These are phyloP conservation scores for Gryon sp. DNA, from an alignment of 1,140 invertebrate species.

Conservation along the genomic window DNA sequence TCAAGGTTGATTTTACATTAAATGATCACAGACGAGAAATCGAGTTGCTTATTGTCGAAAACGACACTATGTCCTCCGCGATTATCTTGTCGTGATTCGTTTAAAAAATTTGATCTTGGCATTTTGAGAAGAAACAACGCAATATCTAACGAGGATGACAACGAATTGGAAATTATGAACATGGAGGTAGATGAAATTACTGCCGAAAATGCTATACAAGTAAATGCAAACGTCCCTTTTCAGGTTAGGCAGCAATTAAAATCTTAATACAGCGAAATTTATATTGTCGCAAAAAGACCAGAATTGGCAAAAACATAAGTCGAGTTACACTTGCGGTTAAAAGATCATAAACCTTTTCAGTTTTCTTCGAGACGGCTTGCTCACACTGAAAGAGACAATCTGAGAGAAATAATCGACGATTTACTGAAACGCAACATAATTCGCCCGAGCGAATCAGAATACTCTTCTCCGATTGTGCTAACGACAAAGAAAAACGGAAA, in stretches of 20 bases:
- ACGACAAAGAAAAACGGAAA: conserved; percentile 3
- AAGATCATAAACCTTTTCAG: conserved; percentile 14
- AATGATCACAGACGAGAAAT: neutral
- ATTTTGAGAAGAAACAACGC: neutral
- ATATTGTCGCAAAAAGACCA: neutral
- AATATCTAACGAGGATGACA: too few species aligned
- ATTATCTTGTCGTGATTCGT: conserved; percentile 1
- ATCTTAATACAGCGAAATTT: neutral
- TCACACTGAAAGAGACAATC: conserved; percentile 6
- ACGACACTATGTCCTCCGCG: neutral
- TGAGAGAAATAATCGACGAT: conserved; percentile 1
- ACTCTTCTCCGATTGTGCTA: neutral
- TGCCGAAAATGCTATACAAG: too few species aligned
- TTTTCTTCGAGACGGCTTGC: conserved; percentile 4
- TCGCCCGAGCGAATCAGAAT: neutral
- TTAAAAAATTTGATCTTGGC: neutral
- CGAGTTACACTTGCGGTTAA: neutral
- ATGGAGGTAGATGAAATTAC: too few species aligned
- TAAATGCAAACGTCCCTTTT: too few species aligned
- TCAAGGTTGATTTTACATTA: neutral
- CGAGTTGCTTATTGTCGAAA: neutral
- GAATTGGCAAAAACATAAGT: neutral
- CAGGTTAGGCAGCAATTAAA: neutral
- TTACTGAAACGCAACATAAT: too few species aligned
- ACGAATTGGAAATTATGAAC: too few species aligned